phyloP scores from a whole-genome alignment of 2,888 invertebrate species.

The Xestia rhomboidea region DNA sequence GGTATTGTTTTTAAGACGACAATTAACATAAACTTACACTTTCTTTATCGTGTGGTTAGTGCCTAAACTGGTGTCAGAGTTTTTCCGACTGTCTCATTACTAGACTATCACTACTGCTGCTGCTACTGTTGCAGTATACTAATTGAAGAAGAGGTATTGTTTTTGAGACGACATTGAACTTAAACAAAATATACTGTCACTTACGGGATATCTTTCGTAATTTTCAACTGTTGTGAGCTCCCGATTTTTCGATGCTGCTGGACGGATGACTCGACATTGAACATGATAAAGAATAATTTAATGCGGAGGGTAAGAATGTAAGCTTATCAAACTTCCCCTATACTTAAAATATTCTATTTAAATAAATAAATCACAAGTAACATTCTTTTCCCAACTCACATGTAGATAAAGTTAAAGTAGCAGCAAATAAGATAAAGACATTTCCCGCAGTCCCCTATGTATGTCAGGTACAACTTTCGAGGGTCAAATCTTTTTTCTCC shows the following conservation, averaged over 20 bases:
- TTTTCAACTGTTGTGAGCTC: no score
- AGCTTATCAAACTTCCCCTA: neutral
- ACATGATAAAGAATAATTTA: neutral
- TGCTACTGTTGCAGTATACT: no score
- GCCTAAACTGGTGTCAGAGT: no score
- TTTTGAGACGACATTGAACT: neutral
- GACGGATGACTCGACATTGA: neutral
- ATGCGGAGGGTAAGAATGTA: neutral
- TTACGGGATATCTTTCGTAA: no score
- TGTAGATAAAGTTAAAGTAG: slow-evolving; percentile 48
- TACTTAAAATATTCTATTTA: neutral
- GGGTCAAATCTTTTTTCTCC: slow-evolving; percentile 62
- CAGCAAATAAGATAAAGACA: slow-evolving; percentile 58
- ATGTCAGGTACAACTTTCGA: slow-evolving; percentile 46
- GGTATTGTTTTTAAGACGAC: neutral
- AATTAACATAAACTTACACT: no score
- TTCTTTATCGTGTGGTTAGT: no score
- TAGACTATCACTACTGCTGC: no score
- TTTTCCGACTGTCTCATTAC: no score
- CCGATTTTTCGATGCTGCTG: no score
- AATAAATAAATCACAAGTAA: neutral
- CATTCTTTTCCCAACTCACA: slow-evolving; percentile 29
- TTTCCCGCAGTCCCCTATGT: slow-evolving; percentile 24
- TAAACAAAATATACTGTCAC: no score
- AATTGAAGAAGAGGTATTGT: neutral